These are phyloP conservation scores for Gonioctena quinquepunctata DNA, from an alignment of 1,140 invertebrate genomes.

Conservation along the genomic window DNA sequence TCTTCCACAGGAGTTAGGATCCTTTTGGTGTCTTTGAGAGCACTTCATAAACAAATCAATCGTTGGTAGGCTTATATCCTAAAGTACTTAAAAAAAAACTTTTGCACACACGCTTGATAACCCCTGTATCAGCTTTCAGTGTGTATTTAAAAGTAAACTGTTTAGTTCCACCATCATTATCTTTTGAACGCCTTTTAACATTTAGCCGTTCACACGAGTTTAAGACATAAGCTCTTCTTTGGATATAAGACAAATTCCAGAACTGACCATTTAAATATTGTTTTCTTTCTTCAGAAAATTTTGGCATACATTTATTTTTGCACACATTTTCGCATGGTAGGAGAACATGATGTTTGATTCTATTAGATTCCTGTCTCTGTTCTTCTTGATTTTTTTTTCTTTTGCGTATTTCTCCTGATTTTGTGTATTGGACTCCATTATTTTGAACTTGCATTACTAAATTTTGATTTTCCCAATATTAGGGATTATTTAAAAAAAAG, in stretches of 20 bases:
- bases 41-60: conserved; percentile 13
- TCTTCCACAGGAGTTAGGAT: conserved; percentile 5
- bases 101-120: not conserved
- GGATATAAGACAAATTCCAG: not conserved
- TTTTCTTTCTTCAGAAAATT: too few species aligned
- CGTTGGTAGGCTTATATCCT: conserved; percentile 8
- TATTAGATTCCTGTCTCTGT: too few species aligned
- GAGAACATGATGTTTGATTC: too few species aligned
- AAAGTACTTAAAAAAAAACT: conserved; percentile 12
- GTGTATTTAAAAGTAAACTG: not conserved
- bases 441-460: too few species aligned
- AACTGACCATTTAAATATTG: too few species aligned
- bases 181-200: not conserved
- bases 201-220: not conserved
- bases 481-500: too few species aligned
- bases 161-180: not conserved
- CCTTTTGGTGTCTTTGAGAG: conserved; percentile 15
- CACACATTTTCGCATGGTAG: too few species aligned
- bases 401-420: too few species aligned
- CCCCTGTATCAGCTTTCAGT: not conserved
- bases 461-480: too few species aligned
- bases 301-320: too few species aligned
- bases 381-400: too few species aligned
- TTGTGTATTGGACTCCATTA: too few species aligned
- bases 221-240: not conserved